phyloP scores from a whole-genome alignment of 2,888 invertebrate species.

The Pollenia amentaria region DNA sequence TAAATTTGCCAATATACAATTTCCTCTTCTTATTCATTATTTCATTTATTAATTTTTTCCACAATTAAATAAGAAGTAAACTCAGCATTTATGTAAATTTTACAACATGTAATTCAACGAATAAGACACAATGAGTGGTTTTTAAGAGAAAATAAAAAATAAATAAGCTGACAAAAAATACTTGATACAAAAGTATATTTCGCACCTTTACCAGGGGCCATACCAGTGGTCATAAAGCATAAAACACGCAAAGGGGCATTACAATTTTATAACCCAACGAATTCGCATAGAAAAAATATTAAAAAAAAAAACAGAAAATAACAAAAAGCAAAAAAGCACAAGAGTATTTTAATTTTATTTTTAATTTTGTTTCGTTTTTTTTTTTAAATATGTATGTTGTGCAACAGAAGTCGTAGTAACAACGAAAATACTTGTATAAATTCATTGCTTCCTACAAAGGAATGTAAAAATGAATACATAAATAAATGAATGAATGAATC shows the following conservation, averaged over 20 bases:
- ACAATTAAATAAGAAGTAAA: conserved; percentile 26
- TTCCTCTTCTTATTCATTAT: not conserved
- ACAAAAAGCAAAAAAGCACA: conserved; percentile 32
- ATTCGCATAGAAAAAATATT: conserved; percentile 15
- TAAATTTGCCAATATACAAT: not conserved
- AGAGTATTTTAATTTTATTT: conserved; percentile 20
- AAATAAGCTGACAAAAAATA: conserved; percentile 18
- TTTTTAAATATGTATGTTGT: conserved; percentile 8
- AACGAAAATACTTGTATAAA: conserved; percentile 44
- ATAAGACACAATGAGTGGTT: conserved; percentile 12
- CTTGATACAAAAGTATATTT: conserved; percentile 39
- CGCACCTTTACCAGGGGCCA: conserved; percentile 73
- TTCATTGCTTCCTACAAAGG: conserved; percentile 51
- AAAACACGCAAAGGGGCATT: conserved; percentile 81
- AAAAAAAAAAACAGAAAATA: conserved; percentile 5
- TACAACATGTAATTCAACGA: conserved; percentile 4
- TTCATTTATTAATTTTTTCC: not conserved
- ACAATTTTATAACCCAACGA: conserved; percentile 78
- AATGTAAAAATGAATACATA: conserved; percentile 67
- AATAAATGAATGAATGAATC: conserved; percentile 73
- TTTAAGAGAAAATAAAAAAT: conserved; percentile 14
- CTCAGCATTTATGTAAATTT: conserved; percentile 41
- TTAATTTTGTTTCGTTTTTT: not conserved
- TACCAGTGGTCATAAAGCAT: conserved; percentile 81
- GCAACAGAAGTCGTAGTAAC: conserved; percentile 3